phyloP scores from a whole-genome alignment of 2,113 vertebrate genomes.

The Elachura formosa region DNA sequence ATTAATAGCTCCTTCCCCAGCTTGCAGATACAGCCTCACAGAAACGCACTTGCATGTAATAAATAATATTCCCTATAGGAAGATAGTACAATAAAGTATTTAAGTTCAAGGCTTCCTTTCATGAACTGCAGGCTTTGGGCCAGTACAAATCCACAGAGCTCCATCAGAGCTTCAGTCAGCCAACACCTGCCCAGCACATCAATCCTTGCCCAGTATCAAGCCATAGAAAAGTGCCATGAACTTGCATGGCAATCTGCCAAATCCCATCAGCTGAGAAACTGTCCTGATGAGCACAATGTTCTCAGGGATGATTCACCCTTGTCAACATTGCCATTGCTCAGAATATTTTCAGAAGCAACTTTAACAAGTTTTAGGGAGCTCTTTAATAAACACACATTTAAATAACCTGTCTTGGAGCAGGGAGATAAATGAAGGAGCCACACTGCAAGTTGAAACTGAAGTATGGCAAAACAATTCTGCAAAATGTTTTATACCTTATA shows the following conservation, averaged over 20 bases:
- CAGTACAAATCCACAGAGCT: neutral
- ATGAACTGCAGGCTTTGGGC: neutral
- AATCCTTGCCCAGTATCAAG: neutral
- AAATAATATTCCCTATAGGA: neutral
- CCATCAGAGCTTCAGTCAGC: neutral
- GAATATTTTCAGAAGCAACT: constrained; percentile 38
- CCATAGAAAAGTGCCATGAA: neutral
- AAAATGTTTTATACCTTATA: constrained; percentile 38
- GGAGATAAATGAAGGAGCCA: neutral
- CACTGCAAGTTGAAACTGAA: neutral
- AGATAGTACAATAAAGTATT: neutral
- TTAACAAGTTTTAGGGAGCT: neutral
- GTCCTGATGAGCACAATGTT: constrained; percentile 3
- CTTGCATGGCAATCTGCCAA: constrained; percentile 12
- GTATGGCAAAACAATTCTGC: constrained; percentile 11
- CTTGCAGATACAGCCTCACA: neutral
- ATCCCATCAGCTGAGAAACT: constrained; percentile 21
- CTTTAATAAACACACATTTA: constrained; percentile 13
- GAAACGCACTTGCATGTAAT: neutral
- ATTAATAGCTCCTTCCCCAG: neutral
- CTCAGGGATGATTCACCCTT: constrained; percentile 11
- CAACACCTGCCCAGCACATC: neutral
- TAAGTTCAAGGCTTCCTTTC: neutral
- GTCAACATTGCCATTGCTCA: neutral
- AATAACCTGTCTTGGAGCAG: neutral